phyloP scores from a whole-genome alignment of 1,140 invertebrate species.

The Drosophila saltans region DNA sequence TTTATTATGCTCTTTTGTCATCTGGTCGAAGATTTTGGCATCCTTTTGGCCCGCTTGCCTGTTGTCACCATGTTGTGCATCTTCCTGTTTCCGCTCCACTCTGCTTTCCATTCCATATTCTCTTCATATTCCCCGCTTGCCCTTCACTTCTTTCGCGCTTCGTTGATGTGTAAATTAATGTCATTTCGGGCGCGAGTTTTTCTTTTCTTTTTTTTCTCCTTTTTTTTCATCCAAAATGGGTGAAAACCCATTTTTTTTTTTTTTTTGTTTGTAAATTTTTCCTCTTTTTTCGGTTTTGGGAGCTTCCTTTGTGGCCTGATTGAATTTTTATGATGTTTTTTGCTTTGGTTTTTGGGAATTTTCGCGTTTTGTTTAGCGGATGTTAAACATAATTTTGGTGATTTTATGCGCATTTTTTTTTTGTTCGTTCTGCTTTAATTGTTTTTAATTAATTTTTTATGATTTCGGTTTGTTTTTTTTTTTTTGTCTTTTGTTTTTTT shows the following conservation, averaged over 20 bases:
- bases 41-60: conserved; percentile 43
- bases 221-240: not conserved
- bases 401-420: conserved; percentile 75
- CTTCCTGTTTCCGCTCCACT: conserved; percentile 60
- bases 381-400: conserved; percentile 76
- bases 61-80: conserved; percentile 51
- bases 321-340: conserved; percentile 77
- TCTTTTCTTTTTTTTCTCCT: conserved; percentile 26
- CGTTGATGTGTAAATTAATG: conserved; percentile 82
- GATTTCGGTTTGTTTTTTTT: conserved; percentile 32
- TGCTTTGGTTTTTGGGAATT: conserved; percentile 3
- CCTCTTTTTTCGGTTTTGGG: conserved; percentile 42
- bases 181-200: conserved; percentile 66
- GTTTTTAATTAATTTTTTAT: conserved; percentile 80
- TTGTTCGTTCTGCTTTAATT: conserved; percentile 62
- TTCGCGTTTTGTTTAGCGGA: conserved; percentile 35
- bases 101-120: not conserved
- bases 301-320: conserved; percentile 61
- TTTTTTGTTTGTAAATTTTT: not conserved
- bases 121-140: not conserved
- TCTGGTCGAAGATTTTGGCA: conserved; percentile 37
- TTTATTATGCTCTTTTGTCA: conserved; percentile 73
- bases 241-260: too few species aligned
- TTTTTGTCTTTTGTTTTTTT: conserved; percentile 59
- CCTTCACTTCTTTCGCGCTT: conserved; percentile 50